Percentiles rank a stretch among this genome's conserved stretches.
phyloP scores from a whole-genome alignment of 2,797 vertebrate genomes.

The Helarctos malayanus region DNA sequence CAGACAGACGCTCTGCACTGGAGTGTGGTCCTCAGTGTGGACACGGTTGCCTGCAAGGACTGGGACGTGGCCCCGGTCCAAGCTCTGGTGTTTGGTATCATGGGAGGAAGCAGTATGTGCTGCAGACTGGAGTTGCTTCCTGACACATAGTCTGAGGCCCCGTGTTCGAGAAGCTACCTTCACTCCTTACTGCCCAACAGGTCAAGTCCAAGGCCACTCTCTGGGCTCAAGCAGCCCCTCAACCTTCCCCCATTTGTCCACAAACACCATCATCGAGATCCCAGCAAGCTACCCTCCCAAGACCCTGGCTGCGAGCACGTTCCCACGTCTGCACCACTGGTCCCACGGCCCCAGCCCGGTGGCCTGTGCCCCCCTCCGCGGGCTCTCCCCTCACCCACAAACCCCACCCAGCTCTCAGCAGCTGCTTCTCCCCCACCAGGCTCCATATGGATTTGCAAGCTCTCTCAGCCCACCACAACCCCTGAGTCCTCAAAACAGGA shows the following conservation, averaged over 20 bases:
- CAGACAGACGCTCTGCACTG: not conserved
- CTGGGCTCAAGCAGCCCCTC: not conserved
- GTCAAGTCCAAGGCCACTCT: not conserved
- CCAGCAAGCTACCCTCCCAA: not conserved
- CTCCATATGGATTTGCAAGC: not conserved
- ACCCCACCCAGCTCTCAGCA: not conserved
- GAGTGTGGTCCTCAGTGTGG: not conserved
- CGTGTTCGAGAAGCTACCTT: not conserved
- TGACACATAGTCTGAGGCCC: not conserved
- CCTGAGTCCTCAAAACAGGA: not conserved
- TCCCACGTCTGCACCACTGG: not conserved
- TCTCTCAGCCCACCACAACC: not conserved
- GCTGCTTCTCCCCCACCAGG: not conserved
- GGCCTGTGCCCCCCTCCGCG: accelerated
- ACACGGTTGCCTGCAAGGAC: not conserved
- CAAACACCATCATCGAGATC: not conserved
- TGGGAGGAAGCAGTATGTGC: not conserved
- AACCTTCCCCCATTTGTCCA: not conserved
- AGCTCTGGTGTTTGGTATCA: not conserved
- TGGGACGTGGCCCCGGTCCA: not conserved
- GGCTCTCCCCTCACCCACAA: not conserved
- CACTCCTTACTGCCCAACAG: not conserved
- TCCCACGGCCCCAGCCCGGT: not conserved
- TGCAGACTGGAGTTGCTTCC: not conserved
- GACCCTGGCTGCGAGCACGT: accelerated